Evolutionary conservation across 2,797 vertebrate genomes (phyloP), one percentile per base, ranked within the genome.

Genomic region (Valencia hispanica): DNA sequence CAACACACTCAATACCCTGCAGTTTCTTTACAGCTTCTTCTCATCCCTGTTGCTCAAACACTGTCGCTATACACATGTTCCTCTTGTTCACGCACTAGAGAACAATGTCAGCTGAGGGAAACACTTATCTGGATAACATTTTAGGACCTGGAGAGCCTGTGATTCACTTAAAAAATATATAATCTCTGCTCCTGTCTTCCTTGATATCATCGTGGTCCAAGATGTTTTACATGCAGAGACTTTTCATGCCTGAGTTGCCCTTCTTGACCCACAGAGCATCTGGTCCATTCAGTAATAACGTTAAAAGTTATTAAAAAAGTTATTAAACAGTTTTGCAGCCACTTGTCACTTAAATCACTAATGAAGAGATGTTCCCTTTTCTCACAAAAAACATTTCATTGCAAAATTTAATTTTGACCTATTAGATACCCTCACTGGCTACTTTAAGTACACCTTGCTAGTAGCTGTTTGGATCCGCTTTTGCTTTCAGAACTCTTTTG

Each of bases 271-370:
- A 50, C 71, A 75, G 48, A 77, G 72, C 74, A 79, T 30, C 70
- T 30, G 73, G 73, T 79, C 77, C 82, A 78, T 75, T 75, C 72
- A 72, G 85, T 81, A 82, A 84, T 88, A 80, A 80, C 79, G 81
- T 76, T 80, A 71, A 81, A 85, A 80, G 18, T 89, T 89, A 89
- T 87, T 89, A 57, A 92, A 85, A n/a, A n/a, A n/a, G n/a, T n/a
- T n/a, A n/a, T n/a, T n/a, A 81, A 81, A 84, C 65, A 78, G 9
- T 45, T 69, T 69, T 0, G 55, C 14, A 69, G 65, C 51, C 84
- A 77, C 79, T 70, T 53, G 51, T 83, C 69, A 78, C 71, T 57
- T 61, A 79, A 76, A 2, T 53, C 2, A n/a, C 25, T 51, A 73
- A 73, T n/a, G 63, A 30, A 85, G 61, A 78, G 20, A 70, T 77